phyloP scores from a whole-genome alignment of 2,888 invertebrate genomes.

The Phrixothrix hirtus region DNA sequence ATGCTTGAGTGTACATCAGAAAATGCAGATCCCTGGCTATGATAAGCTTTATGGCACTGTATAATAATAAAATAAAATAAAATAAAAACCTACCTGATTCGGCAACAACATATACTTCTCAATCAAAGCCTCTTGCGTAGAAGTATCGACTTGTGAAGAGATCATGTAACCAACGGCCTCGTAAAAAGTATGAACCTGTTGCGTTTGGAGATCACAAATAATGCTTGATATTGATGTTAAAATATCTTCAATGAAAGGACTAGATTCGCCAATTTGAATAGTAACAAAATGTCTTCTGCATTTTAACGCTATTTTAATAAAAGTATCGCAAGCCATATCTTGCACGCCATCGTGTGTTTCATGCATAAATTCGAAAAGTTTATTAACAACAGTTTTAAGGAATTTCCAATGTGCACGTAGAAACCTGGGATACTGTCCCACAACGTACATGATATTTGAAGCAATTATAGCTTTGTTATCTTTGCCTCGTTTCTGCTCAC shows the following conservation, averaged over 20 bases:
- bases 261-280: slow-evolving; percentile 91
- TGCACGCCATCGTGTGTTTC: slow-evolving; percentile 99
- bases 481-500: slow-evolving; percentile 98
- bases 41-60: background rate
- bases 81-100: slow-evolving; percentile 71
- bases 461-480: slow-evolving; percentile 99
- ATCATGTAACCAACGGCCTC: slow-evolving; percentile 99
- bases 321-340: slow-evolving; percentile 99
- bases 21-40: too few species aligned
- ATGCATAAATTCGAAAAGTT: slow-evolving; percentile 99
- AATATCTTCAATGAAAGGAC: slow-evolving; percentile 99
- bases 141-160: slow-evolving; percentile 89
- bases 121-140: slow-evolving; percentile 90
- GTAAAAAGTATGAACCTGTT: slow-evolving; percentile 99
- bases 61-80: background rate
- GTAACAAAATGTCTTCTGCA: slow-evolving; percentile 98
- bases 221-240: slow-evolving; percentile 93
- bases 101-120: slow-evolving; percentile 97
- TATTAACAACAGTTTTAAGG: slow-evolving; percentile 99
- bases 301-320: slow-evolving; percentile 98
- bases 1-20: too few species aligned
- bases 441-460: slow-evolving; percentile 99
- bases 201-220: slow-evolving; percentile 97
- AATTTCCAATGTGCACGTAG: slow-evolving; percentile 99
- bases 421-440: slow-evolving; percentile 98